These are phyloP conservation scores for Propithecus perrieri DNA, from an alignment of 2,797 vertebrate species.

Conservation along the genomic window DNA sequence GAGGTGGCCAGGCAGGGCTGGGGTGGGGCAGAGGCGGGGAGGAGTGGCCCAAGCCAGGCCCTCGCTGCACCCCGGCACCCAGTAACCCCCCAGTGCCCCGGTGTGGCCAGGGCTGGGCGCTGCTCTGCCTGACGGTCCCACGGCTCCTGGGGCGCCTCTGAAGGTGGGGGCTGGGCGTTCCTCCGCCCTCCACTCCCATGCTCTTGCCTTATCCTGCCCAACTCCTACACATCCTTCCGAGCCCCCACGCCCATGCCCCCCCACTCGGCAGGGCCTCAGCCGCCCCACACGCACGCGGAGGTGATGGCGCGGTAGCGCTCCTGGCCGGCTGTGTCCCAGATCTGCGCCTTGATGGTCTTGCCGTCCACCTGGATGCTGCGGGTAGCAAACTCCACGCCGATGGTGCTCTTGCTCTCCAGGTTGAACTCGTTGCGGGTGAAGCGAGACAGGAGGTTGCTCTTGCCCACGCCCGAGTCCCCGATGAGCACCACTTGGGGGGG, in stretches of 20 bases:
- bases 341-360: conserved; percentile 99
- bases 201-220: background rate
- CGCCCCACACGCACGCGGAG: conserved; percentile 91
- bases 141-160: background rate
- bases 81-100: background rate
- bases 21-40: background rate
- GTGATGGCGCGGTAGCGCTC: conserved; percentile 98
- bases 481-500: conserved; percentile 93
- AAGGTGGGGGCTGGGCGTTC: background rate
- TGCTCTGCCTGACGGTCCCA: background rate
- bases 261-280: background rate
- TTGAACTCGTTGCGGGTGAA: conserved; percentile 99
- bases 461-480: conserved; percentile 97
- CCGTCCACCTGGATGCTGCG: conserved; percentile 98
- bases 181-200: too few relatives aligned
- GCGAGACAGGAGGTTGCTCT: conserved; percentile 97
- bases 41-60: background rate
- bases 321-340: conserved; percentile 98
- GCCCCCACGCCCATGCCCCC: background rate
- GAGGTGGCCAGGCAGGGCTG: background rate
- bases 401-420: conserved; percentile 98
- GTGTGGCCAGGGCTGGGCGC: background rate
- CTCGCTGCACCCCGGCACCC: background rate
- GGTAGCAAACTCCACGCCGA: conserved; percentile 97
- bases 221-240: background rate